Percentiles rank a stretch among this genome's conserved stretches.
phyloP scores from a whole-genome alignment of 2,113 vertebrate species.

The Dasypus novemcinctus region DNA sequence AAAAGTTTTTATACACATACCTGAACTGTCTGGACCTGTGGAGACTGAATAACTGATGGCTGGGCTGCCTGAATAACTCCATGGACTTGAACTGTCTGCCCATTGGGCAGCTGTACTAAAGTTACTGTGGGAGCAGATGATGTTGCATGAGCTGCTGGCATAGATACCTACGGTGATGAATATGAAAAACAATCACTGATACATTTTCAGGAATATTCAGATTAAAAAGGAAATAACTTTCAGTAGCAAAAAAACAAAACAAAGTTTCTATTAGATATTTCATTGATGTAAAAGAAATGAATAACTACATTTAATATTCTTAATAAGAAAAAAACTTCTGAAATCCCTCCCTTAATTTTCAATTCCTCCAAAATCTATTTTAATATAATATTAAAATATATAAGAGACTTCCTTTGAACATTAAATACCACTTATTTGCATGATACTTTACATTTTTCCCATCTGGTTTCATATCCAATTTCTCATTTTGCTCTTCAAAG shows the following conservation, averaged over 20 bases:
- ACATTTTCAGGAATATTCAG: not conserved
- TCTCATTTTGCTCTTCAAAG: conserved; percentile 36
- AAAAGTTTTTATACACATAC: conserved; percentile 85
- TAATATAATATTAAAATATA: not conserved
- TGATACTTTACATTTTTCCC: not conserved
- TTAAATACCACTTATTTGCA: not conserved
- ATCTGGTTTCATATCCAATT: conserved; percentile 18
- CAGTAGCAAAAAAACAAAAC: conserved; percentile 10
- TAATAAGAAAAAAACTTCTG: not conserved
- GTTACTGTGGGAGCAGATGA: conserved; percentile 94
- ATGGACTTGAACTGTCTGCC: conserved; percentile 98
- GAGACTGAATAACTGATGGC: conserved; percentile 98
- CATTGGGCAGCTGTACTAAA: conserved; percentile 97
- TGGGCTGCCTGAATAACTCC: conserved; percentile 99
- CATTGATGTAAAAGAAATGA: not conserved
- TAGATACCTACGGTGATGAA: conserved; percentile 88
- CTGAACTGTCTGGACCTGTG: conserved; percentile 98
- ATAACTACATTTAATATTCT: conserved; percentile 35
- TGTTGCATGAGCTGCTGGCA: conserved; percentile 93
- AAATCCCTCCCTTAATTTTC: not conserved
- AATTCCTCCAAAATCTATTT: not conserved
- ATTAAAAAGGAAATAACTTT: conserved; percentile 49
- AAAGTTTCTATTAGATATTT: conserved; percentile 49
- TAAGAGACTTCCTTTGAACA: not conserved
- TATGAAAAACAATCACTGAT: conserved; percentile 62